These are phyloP conservation scores for Rallus crepitans DNA, from an alignment of 2,797 vertebrate genomes.

Conservation along the genomic window DNA sequence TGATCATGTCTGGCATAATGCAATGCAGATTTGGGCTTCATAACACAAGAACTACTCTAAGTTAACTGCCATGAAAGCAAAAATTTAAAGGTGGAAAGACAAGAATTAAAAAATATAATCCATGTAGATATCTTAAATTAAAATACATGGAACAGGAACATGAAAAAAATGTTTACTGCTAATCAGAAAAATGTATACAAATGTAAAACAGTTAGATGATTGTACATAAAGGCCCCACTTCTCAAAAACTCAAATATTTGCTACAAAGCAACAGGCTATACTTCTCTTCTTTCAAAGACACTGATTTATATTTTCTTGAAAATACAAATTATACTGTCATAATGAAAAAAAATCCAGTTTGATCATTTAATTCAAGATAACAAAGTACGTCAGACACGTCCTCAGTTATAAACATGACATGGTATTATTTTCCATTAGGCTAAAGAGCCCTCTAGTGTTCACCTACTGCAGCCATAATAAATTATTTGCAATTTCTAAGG, in stretches of 20 bases:
- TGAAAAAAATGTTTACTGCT: slow-evolving; percentile 16
- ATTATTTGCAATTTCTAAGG: not conserved
- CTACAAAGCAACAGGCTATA: not conserved
- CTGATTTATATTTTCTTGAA: not conserved
- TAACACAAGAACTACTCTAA: not conserved
- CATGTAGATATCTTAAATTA: not conserved
- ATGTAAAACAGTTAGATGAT: not conserved
- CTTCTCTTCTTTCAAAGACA: not conserved
- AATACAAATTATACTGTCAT: not conserved
- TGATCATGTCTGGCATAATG: not conserved
- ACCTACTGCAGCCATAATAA: not conserved
- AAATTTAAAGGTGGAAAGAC: not conserved
- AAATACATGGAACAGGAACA: not conserved
- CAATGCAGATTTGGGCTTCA: not conserved
- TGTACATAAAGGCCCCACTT: not conserved
- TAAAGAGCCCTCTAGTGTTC: slow-evolving; percentile 76
- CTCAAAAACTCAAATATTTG: not conserved
- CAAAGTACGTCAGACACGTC: not conserved
- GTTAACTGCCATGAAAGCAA: not conserved
- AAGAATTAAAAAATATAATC: not conserved
- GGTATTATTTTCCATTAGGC: slow-evolving; percentile 23
- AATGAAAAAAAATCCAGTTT: not conserved
- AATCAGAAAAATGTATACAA: slow-evolving; percentile 52
- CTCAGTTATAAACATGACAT: not conserved
- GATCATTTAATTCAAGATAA: not conserved